These are phyloP conservation scores for Archivesica marissinica DNA, from an alignment of 1,140 invertebrate species.

Conservation along the genomic window DNA sequence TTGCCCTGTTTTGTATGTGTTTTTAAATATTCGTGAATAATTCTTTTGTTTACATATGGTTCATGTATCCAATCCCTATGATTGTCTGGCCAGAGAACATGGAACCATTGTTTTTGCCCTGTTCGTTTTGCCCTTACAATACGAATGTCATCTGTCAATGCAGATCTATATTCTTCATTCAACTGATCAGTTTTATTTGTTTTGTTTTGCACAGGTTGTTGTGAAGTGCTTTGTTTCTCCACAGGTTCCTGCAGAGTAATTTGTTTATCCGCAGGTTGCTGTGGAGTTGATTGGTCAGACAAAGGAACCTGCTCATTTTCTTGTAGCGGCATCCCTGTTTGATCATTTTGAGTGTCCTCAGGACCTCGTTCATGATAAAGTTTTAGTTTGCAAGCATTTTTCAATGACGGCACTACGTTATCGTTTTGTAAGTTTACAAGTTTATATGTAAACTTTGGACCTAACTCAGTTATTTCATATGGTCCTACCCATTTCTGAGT, in stretches of 20 bases:
- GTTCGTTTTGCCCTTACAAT: background rate
- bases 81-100: slow-evolving; percentile 2
- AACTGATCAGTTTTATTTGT: slow-evolving; percentile 22
- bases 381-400: slow-evolving; percentile 43
- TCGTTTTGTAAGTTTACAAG: slow-evolving; percentile 6
- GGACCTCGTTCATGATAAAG: slow-evolving; percentile 38
- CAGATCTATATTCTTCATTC: slow-evolving; percentile 28
- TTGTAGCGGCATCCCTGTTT: slow-evolving; percentile 4
- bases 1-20: slow-evolving; percentile 10
- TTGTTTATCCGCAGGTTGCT: no score
- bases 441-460: slow-evolving; percentile 50
- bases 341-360: slow-evolving; percentile 15
- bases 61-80: background rate
- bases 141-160: slow-evolving; percentile 39
- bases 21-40: slow-evolving; percentile 8
- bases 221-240: no score
- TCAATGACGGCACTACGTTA: slow-evolving; percentile 11
- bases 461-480: slow-evolving; percentile 31
- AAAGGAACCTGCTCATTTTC: no score
- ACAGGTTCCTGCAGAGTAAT: no score
- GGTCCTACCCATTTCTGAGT: slow-evolving; percentile 50
- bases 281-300: no score
- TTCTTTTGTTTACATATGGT: background rate
- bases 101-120: slow-evolving; percentile 11
- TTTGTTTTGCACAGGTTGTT: background rate